These are phyloP conservation scores for Patella caerulea DNA, from an alignment of 2,888 invertebrate species.

Conservation along the genomic window DNA sequence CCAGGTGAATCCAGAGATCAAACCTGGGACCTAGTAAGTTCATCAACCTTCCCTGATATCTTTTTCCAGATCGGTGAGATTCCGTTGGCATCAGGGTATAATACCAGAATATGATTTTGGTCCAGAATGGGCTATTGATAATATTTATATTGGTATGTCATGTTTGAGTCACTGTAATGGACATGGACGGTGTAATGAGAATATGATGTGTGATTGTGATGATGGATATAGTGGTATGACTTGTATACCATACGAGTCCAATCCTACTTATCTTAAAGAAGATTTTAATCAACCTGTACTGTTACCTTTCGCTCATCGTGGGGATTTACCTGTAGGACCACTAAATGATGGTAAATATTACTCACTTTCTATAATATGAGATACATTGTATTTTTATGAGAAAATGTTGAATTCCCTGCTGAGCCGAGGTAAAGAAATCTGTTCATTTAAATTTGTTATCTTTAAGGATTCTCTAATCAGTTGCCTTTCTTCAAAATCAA, in stretches of 20 bases:
- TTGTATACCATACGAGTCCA: constrained; percentile 48
- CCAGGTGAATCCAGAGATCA: too few species aligned
- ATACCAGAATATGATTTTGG: constrained; percentile 62
- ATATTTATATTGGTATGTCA: constrained; percentile 71
- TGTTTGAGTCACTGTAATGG: constrained; percentile 71
- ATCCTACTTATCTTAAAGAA: constrained; percentile 66
- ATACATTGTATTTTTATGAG: background rate
- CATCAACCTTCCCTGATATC: too few species aligned
- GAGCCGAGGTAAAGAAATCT: too few species aligned
- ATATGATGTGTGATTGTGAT: constrained; percentile 67
- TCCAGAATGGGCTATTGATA: constrained; percentile 72
- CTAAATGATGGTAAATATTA: constrained; percentile 6
- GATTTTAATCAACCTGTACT: constrained; percentile 58
- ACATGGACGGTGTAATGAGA: constrained; percentile 68
- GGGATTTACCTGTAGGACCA: constrained; percentile 17
- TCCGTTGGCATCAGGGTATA: constrained; percentile 72
- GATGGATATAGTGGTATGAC: constrained; percentile 58
- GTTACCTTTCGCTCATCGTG: constrained; percentile 13
- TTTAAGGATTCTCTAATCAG: too few species aligned
- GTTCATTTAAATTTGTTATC: too few species aligned
- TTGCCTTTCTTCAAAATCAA: too few species aligned
- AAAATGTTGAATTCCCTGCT: too few species aligned
- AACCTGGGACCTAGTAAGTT: too few species aligned
- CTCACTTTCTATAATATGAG: background rate
- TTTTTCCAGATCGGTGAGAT: constrained; percentile 62